These are phyloP conservation scores for Pyrocoelia pectoralis DNA, from an alignment of 2,888 invertebrate genomes.

Conservation along the genomic window DNA sequence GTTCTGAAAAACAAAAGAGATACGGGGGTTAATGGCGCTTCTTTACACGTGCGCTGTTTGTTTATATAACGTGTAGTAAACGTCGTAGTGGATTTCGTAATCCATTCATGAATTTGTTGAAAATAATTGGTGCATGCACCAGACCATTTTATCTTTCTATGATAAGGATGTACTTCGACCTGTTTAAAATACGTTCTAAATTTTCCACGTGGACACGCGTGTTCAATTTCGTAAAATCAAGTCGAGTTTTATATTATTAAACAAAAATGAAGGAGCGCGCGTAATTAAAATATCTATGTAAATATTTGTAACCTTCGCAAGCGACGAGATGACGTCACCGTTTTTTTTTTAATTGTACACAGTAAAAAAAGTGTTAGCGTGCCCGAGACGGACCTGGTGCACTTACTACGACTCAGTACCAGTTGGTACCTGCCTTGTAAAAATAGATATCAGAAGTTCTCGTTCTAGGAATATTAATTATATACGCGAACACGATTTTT, in stretches of 20 bases:
- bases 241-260: too few species aligned
- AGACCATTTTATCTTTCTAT: constrained; percentile 19
- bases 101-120: constrained; percentile 24
- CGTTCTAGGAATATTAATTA: not conserved
- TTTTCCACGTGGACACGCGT: constrained; percentile 1
- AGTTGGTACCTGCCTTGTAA: not conserved
- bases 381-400: not conserved
- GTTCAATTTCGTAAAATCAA: not conserved
- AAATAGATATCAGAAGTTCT: constrained; percentile 6
- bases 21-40: too few species aligned
- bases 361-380: not conserved
- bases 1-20: constrained; percentile 63
- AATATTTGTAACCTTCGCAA: not conserved
- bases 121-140: constrained; percentile 14
- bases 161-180: constrained; percentile 12
- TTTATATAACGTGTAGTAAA: constrained; percentile 6
- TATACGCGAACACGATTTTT: not conserved
- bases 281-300: not conserved
- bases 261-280: not conserved
- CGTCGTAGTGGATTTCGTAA: constrained; percentile 22
- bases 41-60: not conserved
- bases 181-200: not conserved
- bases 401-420: constrained; percentile 5
- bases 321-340: not conserved
- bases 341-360: too few species aligned